These are phyloP conservation scores for Tiliacea citrago DNA, from an alignment of 2,888 invertebrate genomes.

Conservation along the genomic window DNA sequence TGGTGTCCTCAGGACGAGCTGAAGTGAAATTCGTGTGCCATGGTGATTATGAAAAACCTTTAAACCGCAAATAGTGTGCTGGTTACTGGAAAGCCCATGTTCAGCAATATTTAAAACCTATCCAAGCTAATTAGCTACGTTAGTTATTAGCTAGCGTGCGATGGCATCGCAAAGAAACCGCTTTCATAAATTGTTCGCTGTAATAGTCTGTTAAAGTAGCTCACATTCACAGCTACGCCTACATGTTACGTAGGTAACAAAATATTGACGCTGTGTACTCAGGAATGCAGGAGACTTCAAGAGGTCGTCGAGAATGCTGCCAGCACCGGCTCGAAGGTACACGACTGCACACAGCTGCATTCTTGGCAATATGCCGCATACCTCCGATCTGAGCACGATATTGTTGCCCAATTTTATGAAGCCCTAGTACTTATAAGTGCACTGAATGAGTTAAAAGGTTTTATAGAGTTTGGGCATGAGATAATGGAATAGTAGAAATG, in stretches of 20 bases:
- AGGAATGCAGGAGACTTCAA: constrained; percentile 59
- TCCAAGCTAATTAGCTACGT: not conserved
- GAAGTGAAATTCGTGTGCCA: not conserved
- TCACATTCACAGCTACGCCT: not conserved
- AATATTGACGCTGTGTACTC: constrained; percentile 43
- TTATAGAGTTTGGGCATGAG: not conserved
- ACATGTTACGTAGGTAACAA: constrained; percentile 30
- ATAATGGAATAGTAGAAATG: not conserved
- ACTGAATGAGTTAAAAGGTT: not conserved
- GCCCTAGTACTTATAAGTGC: constrained; percentile 3
- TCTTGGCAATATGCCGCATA: constrained; percentile 63
- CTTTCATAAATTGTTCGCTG: not conserved
- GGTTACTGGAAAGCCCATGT: too few relatives aligned
- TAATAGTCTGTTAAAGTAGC: not conserved
- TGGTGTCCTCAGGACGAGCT: not conserved
- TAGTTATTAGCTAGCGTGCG: too few relatives aligned
- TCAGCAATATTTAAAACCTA: not conserved
- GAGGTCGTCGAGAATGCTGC: constrained; percentile 57
- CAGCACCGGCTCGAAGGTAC: constrained; percentile 33
- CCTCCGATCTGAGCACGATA: constrained; percentile 33
- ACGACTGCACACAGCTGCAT: constrained; percentile 50
- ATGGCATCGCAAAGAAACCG: not conserved
- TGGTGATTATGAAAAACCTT: not conserved
- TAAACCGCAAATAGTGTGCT: not conserved
- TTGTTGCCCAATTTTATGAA: constrained; percentile 44